Conservation (phyloP, 2,797 vertebrate species). For the Tarsius wallacei region DNA sequence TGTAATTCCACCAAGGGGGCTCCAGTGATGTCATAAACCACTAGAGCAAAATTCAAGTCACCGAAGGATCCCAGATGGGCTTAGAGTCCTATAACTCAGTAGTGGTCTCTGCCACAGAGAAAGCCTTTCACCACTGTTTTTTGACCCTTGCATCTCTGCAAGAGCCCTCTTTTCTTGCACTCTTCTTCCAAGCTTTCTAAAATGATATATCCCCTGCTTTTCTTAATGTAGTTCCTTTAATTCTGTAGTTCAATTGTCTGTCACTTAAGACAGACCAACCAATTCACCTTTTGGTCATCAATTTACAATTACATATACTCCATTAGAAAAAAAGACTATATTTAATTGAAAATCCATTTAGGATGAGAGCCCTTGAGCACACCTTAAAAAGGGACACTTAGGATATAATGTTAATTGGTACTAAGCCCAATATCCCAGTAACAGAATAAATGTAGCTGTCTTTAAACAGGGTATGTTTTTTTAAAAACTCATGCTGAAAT, state of each 20-base stretch:
- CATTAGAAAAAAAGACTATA: neutral
- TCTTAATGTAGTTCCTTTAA: neutral
- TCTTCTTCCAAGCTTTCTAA: conserved; percentile 32
- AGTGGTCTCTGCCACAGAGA: neutral
- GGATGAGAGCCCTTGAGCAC: neutral
- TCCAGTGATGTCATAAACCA: conserved; percentile 83
- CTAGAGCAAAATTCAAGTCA: conserved; percentile 67
- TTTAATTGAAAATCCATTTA: conserved; percentile 61
- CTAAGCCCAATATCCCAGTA: neutral
- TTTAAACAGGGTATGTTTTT: neutral
- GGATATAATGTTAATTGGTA: neutral
- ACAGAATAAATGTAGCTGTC: neutral
- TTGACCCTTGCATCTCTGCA: neutral
- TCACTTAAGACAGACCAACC: neutral
- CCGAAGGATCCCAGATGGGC: conserved; percentile 62
- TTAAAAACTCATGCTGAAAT: neutral
- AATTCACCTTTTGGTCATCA: neutral
- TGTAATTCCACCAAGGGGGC: conserved; percentile 84
- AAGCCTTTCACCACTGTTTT: neutral
- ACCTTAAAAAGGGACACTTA: conserved; percentile 53
- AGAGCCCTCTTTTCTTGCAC: neutral
- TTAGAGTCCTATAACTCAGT: neutral
- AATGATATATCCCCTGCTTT: neutral
- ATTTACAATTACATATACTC: neutral
- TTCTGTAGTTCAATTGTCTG: neutral